These are phyloP conservation scores for Latrodectus geometricus DNA, from an alignment of 1,140 invertebrate genomes.

Conservation along the genomic window DNA sequence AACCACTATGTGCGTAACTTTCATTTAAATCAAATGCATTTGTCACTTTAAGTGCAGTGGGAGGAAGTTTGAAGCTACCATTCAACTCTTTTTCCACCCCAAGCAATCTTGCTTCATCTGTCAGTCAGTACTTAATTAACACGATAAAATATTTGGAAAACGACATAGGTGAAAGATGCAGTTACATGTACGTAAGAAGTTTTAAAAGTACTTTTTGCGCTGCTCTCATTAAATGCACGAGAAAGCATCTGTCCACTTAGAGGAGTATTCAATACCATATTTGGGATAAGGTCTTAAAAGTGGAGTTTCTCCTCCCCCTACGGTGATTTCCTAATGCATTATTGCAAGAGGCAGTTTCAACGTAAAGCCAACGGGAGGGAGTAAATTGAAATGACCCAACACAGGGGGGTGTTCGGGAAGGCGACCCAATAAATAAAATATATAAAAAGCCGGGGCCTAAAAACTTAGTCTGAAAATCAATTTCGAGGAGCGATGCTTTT, in stretches of 20 bases:
- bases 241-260: background rate
- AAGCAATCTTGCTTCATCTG: no score
- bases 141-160: no score
- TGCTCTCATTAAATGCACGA: background rate
- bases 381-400: conserved; percentile 26
- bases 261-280: background rate
- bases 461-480: conserved; percentile 20
- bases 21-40: no score
- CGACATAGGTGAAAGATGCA: no score
- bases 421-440: conserved; percentile 21
- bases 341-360: background rate
- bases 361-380: background rate
- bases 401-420: background rate
- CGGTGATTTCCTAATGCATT: background rate
- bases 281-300: background rate
- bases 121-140: no score
- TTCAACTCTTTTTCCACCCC: no score
- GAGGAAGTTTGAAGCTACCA: no score
- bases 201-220: background rate
- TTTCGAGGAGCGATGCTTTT: conserved; percentile 21
- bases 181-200: background rate
- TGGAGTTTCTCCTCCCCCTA: background rate
- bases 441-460: background rate
- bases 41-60: no score
- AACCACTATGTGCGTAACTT: no score